Conservation (phyloP, 2,888 invertebrate genomes). For the Papilio elwesi region DNA sequence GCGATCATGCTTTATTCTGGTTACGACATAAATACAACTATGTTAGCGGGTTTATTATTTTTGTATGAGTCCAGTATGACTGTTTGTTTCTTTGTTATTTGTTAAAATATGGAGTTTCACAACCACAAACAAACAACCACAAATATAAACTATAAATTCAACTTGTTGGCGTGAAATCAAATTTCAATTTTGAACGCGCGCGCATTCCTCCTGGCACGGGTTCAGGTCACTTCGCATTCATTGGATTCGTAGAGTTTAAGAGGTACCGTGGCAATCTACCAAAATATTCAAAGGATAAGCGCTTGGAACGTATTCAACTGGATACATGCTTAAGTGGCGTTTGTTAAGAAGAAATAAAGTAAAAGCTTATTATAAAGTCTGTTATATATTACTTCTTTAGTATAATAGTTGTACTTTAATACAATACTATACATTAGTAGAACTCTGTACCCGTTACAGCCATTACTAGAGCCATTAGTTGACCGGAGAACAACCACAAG, state of each 20-base stretch:
- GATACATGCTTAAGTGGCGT: slow-evolving; percentile 10
- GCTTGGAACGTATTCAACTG: slow-evolving; percentile 25
- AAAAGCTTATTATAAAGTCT: not conserved
- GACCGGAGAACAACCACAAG: no score
- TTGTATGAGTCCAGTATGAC: no score
- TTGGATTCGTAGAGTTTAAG: slow-evolving; percentile 12
- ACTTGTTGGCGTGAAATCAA: slow-evolving; percentile 13
- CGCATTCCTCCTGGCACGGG: slow-evolving; percentile 21
- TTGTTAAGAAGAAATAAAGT: slow-evolving; percentile 6
- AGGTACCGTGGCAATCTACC: slow-evolving; percentile 34
- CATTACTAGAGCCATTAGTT: no score
- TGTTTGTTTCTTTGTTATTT: no score
- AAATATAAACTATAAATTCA: slow-evolving; percentile 14
- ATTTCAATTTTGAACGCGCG: slow-evolving; percentile 18
- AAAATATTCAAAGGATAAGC: slow-evolving; percentile 38
- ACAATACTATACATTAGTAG: no score
- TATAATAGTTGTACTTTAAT: no score
- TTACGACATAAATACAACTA: not conserved
- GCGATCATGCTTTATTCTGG: no score
- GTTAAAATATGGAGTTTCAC: not conserved
- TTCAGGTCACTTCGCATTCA: slow-evolving; percentile 14
- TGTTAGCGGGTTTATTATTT: not conserved
- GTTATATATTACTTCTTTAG: no score
- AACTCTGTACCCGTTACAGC: no score
- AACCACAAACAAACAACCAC: slow-evolving; percentile 7